Evolutionary conservation across 2,888 invertebrate species (phyloP).

Genomic region (Tanytarsus gracilentus): DNA sequence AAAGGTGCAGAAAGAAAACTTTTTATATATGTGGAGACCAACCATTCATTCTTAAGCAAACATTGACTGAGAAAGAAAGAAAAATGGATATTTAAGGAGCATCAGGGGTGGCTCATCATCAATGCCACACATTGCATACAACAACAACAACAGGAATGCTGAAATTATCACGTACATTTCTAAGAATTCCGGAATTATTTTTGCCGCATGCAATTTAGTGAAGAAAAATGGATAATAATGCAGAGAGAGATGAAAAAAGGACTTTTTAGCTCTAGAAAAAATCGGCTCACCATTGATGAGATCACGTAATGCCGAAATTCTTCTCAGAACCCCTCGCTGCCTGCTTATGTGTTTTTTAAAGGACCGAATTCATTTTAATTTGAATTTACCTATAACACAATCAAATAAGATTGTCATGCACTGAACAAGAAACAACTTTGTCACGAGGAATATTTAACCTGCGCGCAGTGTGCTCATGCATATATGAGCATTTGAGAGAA

Average conservation of each 20-base stretch:
- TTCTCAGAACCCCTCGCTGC: neutral
- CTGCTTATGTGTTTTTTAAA: neutral
- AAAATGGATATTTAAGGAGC: constrained; percentile 9
- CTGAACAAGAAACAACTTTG: no score
- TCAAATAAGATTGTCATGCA: no score
- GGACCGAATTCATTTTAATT: no score
- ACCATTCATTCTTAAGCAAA: neutral
- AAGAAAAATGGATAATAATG: no score
- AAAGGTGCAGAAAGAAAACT: constrained; percentile 24
- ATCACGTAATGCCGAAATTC: constrained; percentile 7
- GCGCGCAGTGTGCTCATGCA: neutral
- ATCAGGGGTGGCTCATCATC: constrained; percentile 10
- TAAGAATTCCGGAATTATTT: constrained; percentile 12
- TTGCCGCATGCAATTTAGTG: neutral
- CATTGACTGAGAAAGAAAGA: neutral
- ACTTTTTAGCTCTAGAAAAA: neutral
- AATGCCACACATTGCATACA: constrained; percentile 16
- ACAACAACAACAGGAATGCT: neutral
- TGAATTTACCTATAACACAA: no score
- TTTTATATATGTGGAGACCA: neutral
- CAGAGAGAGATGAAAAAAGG: neutral
- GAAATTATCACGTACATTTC: constrained; percentile 19
- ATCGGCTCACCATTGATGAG: neutral
- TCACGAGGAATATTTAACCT: no score
- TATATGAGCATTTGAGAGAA: neutral